Percentiles rank a stretch among this genome's conserved stretches.
These are phyloP conservation scores for Calidris pugnax DNA, from an alignment of 2,113 vertebrate species.

Conservation along the genomic window DNA sequence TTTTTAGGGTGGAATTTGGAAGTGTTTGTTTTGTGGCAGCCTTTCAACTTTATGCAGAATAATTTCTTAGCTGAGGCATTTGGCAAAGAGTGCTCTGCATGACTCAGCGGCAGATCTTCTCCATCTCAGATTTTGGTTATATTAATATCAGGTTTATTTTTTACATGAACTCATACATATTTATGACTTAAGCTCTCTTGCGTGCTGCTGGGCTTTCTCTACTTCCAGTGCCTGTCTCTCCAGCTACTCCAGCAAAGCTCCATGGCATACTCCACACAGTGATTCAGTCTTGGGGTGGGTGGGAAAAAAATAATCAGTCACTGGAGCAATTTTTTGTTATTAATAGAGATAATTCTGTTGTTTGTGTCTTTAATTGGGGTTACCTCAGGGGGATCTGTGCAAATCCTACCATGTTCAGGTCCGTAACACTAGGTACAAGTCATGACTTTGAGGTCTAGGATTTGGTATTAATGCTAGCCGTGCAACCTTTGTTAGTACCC, in stretches of 20 bases:
- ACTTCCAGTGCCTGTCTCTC: neutral
- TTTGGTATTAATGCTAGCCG: neutral
- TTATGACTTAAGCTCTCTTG: neutral
- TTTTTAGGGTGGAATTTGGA: neutral
- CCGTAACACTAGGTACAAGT: neutral
- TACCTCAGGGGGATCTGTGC: neutral
- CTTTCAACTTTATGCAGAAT: neutral
- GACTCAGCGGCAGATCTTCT: slow-evolving; percentile 34
- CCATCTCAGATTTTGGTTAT: neutral
- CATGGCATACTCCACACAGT: neutral
- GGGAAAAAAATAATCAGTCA: neutral
- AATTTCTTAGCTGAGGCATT: neutral
- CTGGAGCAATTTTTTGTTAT: neutral
- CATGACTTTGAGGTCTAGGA: neutral
- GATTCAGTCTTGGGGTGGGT: neutral
- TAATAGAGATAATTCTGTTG: neutral
- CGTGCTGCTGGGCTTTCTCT: neutral
- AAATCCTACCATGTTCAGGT: neutral
- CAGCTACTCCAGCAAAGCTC: neutral
- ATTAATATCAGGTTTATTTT: slow-evolving; percentile 51
- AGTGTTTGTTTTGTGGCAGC: slow-evolving; percentile 16
- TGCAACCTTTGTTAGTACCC: neutral
- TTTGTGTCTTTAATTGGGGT: neutral
- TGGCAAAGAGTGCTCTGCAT: neutral
- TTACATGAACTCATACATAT: neutral